A percentile compares a stretch with the other conserved stretches of the same genome.
Evolutionary conservation across 2,797 vertebrate genomes (phyloP).

Genomic region (Enteromius thamalakanensis): DNA sequence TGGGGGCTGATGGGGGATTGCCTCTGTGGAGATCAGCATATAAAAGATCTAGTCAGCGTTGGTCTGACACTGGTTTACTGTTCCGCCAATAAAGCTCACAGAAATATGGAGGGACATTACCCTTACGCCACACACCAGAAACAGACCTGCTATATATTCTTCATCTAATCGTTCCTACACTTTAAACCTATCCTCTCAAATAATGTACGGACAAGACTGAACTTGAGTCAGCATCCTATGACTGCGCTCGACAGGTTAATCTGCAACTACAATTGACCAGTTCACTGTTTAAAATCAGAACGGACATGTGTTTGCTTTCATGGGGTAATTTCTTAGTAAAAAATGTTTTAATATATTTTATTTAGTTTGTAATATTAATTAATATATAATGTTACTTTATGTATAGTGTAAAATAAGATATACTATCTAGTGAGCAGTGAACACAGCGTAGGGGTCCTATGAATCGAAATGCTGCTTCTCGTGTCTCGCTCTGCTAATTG

Average conservation of each 20-base stretch:
- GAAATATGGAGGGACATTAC: slow-evolving; percentile 60
- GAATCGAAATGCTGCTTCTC: neutral
- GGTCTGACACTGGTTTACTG: slow-evolving; percentile 63
- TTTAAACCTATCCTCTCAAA: slow-evolving; percentile 41
- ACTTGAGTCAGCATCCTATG: slow-evolving; percentile 35
- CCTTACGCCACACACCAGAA: slow-evolving; percentile 24
- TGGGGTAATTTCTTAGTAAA: neutral
- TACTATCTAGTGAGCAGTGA: neutral
- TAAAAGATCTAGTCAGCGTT: slow-evolving; percentile 67
- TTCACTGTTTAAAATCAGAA: neutral
- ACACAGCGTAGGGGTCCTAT: neutral
- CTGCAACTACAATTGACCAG: neutral
- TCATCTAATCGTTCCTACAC: neutral
- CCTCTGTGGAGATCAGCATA: slow-evolving; percentile 63
- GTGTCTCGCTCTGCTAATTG: slow-evolving; percentile 18
- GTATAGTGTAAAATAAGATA: neutral
- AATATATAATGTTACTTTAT: neutral
- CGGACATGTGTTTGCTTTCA: too few species aligned
- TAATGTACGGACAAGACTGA: slow-evolving; percentile 19
- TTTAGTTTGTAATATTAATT: neutral
- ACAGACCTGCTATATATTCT: slow-evolving; percentile 51
- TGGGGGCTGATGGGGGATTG: slow-evolving; percentile 52
- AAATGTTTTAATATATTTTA: neutral
- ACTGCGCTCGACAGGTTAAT: neutral
- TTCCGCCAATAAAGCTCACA: slow-evolving; percentile 57